These are phyloP conservation scores for Endomychus coccineus DNA, from an alignment of 2,888 invertebrate species.

Conservation along the genomic window DNA sequence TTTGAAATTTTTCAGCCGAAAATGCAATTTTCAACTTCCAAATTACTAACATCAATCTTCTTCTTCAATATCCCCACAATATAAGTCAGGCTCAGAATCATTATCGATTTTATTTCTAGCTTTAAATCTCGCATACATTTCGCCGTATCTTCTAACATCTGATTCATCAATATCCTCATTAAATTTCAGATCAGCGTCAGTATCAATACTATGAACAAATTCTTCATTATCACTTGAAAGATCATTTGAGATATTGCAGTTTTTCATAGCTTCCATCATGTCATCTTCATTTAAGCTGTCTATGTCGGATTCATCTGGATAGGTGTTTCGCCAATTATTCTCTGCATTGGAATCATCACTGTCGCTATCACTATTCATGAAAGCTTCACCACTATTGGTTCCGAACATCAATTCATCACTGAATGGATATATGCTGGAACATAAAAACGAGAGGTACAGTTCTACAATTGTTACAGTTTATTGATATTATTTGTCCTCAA, in stretches of 20 bases:
- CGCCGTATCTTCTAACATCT: slow-evolving; percentile 56
- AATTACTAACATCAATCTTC: too few relatives aligned
- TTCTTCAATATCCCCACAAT: too few relatives aligned
- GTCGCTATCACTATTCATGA: slow-evolving; percentile 51
- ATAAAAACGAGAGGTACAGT: too few relatives aligned
- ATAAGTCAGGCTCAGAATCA: too few relatives aligned
- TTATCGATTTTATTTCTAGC: too few relatives aligned
- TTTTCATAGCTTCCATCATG: slow-evolving; percentile 53
- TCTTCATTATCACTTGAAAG: slow-evolving; percentile 42
- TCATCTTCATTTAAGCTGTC: slow-evolving; percentile 56
- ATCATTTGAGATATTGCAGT: slow-evolving; percentile 32
- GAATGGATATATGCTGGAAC: too few relatives aligned
- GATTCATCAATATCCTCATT: slow-evolving; percentile 42
- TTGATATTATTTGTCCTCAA: too few relatives aligned
- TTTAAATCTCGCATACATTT: slow-evolving; percentile 62
- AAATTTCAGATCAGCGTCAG: slow-evolving; percentile 36
- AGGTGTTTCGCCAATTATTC: slow-evolving; percentile 69
- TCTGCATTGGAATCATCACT: slow-evolving; percentile 73
- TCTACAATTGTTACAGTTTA: too few relatives aligned
- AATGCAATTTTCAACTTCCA: too few relatives aligned
- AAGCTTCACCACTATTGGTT: too few relatives aligned
- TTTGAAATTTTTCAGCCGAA: too few relatives aligned
- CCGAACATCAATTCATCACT: too few relatives aligned
- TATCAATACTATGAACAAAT: slow-evolving; percentile 42
- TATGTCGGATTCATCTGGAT: slow-evolving; percentile 54